These are phyloP conservation scores for Euwallacea similis DNA, from an alignment of 1,140 invertebrate genomes.

Conservation along the genomic window DNA sequence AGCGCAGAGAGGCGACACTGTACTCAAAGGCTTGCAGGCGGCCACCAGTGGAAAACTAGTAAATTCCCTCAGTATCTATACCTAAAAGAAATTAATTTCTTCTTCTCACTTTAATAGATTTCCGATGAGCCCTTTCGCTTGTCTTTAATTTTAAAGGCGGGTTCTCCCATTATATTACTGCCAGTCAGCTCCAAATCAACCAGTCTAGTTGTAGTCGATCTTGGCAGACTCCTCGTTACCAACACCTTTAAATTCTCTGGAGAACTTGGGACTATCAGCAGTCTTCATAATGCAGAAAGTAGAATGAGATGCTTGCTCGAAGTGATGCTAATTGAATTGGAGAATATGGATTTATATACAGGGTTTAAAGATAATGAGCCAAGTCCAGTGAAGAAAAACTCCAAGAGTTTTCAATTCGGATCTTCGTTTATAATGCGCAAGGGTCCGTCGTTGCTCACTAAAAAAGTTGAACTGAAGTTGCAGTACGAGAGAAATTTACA, in stretches of 20 bases:
- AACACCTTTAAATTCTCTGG: constrained; percentile 73
- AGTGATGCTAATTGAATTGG: constrained; percentile 74
- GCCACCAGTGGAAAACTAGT: constrained; percentile 52
- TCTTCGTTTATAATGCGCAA: constrained; percentile 60
- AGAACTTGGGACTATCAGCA: constrained; percentile 61
- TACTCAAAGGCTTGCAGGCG: constrained; percentile 63
- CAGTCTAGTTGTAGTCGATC: constrained; percentile 77
- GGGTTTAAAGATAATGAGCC: constrained; percentile 56
- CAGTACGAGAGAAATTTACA: constrained; percentile 83
- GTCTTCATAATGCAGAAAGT: constrained; percentile 43
- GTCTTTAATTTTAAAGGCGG: constrained; percentile 71
- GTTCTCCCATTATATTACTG: constrained; percentile 83
- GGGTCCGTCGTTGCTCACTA: constrained; percentile 69
- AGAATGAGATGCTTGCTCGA: constrained; percentile 65
- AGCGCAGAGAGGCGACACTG: constrained; percentile 51
- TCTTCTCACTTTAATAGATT: constrained; percentile 30
- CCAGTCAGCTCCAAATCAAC: constrained; percentile 82
- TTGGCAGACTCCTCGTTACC: constrained; percentile 77
- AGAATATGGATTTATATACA: constrained; percentile 82
- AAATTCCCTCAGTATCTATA: not conserved
- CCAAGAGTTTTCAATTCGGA: constrained; percentile 54
- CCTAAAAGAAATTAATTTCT: constrained; percentile 4
- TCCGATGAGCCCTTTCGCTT: constrained; percentile 52
- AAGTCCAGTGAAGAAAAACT: constrained; percentile 39
- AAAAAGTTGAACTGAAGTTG: constrained; percentile 78